Percentiles rank a stretch among this genome's conserved stretches.
Evolutionary conservation across 2,113 vertebrate species (phyloP).

Genomic region (Coracopsis vasa): DNA sequence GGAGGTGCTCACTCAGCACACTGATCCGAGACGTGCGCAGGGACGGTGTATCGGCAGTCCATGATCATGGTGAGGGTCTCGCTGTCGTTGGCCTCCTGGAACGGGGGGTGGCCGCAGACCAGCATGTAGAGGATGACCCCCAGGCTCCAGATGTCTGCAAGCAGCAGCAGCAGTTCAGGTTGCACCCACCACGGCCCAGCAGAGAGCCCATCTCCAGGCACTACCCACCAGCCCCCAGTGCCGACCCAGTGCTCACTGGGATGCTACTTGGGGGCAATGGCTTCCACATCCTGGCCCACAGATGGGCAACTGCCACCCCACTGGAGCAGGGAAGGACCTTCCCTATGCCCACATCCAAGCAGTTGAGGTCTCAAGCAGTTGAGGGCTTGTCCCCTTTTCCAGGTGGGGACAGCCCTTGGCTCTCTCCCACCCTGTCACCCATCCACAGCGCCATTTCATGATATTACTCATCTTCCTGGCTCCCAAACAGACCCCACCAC

Average conservation of each 20-base stretch:
- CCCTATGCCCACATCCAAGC: neutral
- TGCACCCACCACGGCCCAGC: neutral
- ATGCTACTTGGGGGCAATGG: neutral
- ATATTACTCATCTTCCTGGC: neutral
- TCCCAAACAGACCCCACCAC: neutral
- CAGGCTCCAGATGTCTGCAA: slow-evolving; percentile 88
- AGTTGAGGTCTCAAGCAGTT: neutral
- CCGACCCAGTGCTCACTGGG: neutral
- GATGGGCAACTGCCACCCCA: accelerated
- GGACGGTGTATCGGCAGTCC: slow-evolving; percentile 86
- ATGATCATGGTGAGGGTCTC: slow-evolving; percentile 92
- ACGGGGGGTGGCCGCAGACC: slow-evolving; percentile 86
- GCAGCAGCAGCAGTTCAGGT: neutral
- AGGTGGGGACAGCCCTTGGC: neutral
- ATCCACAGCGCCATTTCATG: accelerated
- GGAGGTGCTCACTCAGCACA: slow-evolving; percentile 80
- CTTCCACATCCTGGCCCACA: neutral
- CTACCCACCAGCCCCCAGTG: neutral
- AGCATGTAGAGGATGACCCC: slow-evolving; percentile 92
- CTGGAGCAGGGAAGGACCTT: neutral
- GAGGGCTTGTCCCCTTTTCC: neutral
- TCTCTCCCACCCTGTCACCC: neutral
- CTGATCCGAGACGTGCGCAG: slow-evolving; percentile 74
- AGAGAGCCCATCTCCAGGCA: neutral
- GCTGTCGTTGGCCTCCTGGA: slow-evolving; percentile 91